Base-by-base conservation (phyloP, 2,113 vertebrate genomes). In the Synodontis membranacea region DNA sequence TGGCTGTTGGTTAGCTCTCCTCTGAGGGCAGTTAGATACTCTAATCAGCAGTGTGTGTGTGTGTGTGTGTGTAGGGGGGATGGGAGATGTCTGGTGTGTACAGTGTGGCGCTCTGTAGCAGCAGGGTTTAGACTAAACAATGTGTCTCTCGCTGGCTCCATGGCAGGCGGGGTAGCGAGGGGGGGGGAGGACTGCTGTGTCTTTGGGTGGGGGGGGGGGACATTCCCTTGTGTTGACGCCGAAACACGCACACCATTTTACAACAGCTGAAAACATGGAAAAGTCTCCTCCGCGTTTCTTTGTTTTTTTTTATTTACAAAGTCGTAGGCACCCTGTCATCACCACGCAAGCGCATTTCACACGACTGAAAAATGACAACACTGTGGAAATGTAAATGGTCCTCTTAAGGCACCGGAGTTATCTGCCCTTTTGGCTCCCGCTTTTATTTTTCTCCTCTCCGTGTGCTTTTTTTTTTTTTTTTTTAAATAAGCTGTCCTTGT, bases 121-220 rank as follows among this genome's bases (percentile, higher is more conserved):
- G 88, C 85, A 91, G 88, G 91, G 76, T 90, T 91, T 89, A 92
- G 91, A 90, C 90, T 90, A 92, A 92, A 92, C 90, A 92, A 90
- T 90, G 86, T 88, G 84, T 88, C 86, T 89, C 86, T 88, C 62
- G 64, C 48, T 88, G 88, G 89, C 89, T 90, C 86, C 90, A 87
- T 64, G 66, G 88, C 80, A 66, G 79, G 80, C 78, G 78, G 72
- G 37, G 68, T 66, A 76, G 76, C 23, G 54, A 5, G 42, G 58
- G 34, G 79, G 81, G 64, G 39, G 83, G 80, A 42, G n/a, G n/a
- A n/a, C n/a, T n/a, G n/a, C 39, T 64, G 62, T 60, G 62, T 68
- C 52, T 81, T 80, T 50, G 60, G n/a, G 87, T 78, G 84, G 58
- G 75, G 75, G 76, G 54, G 85, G 83, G 80, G 85, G 80, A 86